Conservation (phyloP, 1,140 invertebrate genomes). For the Drosophila punjabiensis region DNA sequence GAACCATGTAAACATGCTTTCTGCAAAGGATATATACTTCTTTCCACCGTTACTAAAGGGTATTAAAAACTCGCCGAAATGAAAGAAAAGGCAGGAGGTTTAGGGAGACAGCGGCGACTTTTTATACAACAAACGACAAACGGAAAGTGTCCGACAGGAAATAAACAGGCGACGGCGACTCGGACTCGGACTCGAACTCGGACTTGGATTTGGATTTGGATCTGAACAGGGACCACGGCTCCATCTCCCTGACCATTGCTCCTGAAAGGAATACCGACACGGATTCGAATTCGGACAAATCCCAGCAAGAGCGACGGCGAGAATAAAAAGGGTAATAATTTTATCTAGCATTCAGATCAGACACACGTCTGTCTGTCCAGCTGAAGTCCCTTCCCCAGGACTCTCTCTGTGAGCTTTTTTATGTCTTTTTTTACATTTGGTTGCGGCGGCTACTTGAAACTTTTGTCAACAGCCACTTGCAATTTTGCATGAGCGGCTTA, state of each 20-base stretch:
- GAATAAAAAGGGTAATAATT: slow-evolving; percentile 85
- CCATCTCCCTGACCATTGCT: slow-evolving; percentile 9
- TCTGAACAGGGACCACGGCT: slow-evolving; percentile 20
- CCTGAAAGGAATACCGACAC: slow-evolving; percentile 40
- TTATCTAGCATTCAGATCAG: slow-evolving; percentile 85
- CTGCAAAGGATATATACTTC: not conserved
- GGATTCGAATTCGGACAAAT: slow-evolving; percentile 53
- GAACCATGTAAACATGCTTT: not conserved
- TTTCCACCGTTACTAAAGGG: not conserved
- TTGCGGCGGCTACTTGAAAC: slow-evolving; percentile 62
- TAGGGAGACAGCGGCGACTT: slow-evolving; percentile 53
- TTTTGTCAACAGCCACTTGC: slow-evolving; percentile 69
- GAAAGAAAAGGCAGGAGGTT: slow-evolving; percentile 15
- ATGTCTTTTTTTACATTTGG: slow-evolving; percentile 30
- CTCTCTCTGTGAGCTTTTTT: slow-evolving; percentile 17
- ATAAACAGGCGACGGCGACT: slow-evolving; percentile 72
- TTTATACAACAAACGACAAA: slow-evolving; percentile 84
- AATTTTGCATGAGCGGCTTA: slow-evolving; percentile 71
- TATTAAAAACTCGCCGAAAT: slow-evolving; percentile 8
- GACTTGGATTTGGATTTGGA: slow-evolving; percentile 34
- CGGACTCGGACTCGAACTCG: slow-evolving; percentile 32
- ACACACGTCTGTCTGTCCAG: slow-evolving; percentile 76
- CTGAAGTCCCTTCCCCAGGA: slow-evolving; percentile 18
- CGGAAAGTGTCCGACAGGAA: slow-evolving; percentile 85
- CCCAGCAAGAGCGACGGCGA: slow-evolving; percentile 52